phyloP scores from a whole-genome alignment of 2,113 vertebrate genomes.

The Macaca fascicularis region DNA sequence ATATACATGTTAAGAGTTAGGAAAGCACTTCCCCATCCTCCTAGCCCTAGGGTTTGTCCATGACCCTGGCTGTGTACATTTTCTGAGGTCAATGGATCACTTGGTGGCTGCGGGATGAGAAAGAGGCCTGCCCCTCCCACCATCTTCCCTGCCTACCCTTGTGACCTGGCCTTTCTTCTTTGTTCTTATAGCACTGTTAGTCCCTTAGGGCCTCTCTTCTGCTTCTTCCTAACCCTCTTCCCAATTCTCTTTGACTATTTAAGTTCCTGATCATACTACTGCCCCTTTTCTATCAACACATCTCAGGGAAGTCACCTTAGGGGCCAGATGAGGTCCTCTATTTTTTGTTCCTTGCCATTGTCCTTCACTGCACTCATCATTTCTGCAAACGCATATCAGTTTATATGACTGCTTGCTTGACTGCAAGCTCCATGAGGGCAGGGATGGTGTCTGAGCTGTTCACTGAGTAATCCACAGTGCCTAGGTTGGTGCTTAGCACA shows the following conservation, averaged over 20 bases:
- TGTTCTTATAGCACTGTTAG: neutral
- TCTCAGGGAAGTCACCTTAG: neutral
- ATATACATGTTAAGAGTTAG: neutral
- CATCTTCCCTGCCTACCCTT: neutral
- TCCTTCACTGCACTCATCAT: neutral
- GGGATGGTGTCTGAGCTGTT: neutral
- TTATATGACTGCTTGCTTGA: neutral
- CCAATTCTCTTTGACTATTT: neutral
- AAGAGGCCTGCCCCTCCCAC: neutral
- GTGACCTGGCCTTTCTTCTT: neutral
- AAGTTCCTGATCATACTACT: neutral
- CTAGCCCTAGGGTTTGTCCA: neutral
- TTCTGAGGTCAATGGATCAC: slow-evolving; percentile 7
- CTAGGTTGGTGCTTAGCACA: neutral
- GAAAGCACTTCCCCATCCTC: neutral
- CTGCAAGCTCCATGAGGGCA: neutral
- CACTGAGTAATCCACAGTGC: neutral
- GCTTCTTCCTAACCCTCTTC: neutral
- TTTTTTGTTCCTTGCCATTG: neutral
- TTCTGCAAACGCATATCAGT: neutral
- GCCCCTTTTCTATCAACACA: neutral
- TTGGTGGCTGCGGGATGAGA: slow-evolving; percentile 27
- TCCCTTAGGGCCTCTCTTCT: neutral
- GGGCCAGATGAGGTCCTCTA: neutral
- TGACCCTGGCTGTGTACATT: slow-evolving; percentile 24